phyloP scores from a whole-genome alignment of 2,113 vertebrate genomes.

The Hemichromis elongatus region DNA sequence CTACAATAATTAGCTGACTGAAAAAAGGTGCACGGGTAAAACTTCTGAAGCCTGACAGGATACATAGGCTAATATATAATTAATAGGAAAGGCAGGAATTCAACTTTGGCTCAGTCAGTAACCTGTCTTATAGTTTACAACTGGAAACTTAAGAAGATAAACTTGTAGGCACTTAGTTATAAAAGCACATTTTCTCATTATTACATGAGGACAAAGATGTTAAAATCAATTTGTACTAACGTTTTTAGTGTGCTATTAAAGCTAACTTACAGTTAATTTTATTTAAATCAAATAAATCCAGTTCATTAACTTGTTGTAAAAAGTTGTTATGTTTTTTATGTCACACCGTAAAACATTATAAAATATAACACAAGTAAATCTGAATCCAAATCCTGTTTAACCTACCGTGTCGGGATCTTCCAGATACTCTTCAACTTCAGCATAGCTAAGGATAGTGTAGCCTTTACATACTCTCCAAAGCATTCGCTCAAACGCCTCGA shows the following conservation, averaged over 20 bases:
- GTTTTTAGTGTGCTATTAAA: not conserved
- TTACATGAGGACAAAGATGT: not conserved
- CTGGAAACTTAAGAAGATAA: not conserved
- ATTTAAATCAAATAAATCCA: not conserved
- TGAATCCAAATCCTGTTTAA: not conserved
- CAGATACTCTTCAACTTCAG: conserved; percentile 83
- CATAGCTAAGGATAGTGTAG: conserved; percentile 89
- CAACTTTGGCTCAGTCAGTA: not conserved
- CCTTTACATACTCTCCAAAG: conserved; percentile 95
- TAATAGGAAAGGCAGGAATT: not conserved
- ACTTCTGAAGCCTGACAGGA: not conserved
- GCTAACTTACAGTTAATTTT: not conserved
- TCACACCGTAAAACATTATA: not conserved
- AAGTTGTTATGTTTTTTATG: not conserved
- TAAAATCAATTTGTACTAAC: not conserved
- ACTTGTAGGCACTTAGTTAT: not conserved
- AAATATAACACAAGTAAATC: not conserved
- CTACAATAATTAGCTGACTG: no score
- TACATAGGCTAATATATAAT: not conserved
- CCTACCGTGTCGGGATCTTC: conserved; percentile 87
- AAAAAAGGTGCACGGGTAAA: not conserved
- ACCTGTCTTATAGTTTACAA: not conserved
- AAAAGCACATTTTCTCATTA: not conserved
- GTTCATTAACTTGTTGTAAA: not conserved
- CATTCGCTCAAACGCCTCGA: conserved; percentile 94